These are phyloP conservation scores for Gopherus evgoodei DNA, from an alignment of 2,113 vertebrate genomes.

Conservation along the genomic window DNA sequence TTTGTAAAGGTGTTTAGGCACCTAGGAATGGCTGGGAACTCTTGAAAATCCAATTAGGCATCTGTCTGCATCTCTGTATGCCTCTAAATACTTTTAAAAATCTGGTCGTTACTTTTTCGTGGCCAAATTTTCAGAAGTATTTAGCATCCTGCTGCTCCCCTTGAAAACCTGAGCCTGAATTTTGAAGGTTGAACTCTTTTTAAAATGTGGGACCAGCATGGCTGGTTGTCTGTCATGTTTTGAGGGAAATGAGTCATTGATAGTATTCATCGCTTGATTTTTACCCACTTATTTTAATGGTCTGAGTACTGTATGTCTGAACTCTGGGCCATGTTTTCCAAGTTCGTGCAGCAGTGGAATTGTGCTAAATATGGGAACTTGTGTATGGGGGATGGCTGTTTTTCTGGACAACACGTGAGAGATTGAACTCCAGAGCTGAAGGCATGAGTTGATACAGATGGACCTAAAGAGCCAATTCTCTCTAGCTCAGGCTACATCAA, in stretches of 20 bases:
- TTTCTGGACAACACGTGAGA: not conserved
- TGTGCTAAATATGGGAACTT: not conserved
- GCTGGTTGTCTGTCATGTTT: not conserved
- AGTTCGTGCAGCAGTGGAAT: not conserved
- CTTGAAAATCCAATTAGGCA: not conserved
- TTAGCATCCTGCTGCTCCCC: not conserved
- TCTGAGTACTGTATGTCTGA: not conserved
- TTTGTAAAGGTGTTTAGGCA: not conserved
- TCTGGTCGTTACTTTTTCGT: rapidly evolving
- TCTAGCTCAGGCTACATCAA: not conserved
- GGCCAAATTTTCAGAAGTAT: not conserved
- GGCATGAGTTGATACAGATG: not conserved
- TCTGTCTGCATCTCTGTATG: not conserved
- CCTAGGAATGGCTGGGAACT: not conserved
- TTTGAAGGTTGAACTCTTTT: not conserved
- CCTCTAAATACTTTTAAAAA: not conserved
- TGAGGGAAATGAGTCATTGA: not conserved
- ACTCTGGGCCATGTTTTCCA: not conserved
- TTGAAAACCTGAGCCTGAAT: not conserved
- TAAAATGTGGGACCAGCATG: not conserved
- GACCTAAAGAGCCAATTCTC: not conserved
- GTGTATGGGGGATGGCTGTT: not conserved
- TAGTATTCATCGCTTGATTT: not conserved
- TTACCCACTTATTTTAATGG: not conserved
- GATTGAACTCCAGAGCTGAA: not conserved